phyloP scores from a whole-genome alignment of 2,888 invertebrate genomes.

The Chymomyza caudatula region DNA sequence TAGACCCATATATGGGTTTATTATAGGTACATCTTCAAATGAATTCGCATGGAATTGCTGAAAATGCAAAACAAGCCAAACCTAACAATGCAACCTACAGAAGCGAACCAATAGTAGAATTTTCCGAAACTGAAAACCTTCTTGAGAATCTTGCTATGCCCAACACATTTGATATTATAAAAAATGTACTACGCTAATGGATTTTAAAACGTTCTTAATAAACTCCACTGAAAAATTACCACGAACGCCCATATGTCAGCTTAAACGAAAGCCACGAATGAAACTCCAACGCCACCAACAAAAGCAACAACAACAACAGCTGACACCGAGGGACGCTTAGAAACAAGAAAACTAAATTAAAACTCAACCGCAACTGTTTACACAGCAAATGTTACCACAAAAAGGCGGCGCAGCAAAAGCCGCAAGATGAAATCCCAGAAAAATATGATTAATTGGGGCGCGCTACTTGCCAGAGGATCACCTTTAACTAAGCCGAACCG shows the following conservation, averaged over 20 bases:
- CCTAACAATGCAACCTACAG: too few species aligned
- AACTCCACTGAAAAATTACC: slow-evolving; percentile 64
- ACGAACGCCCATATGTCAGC: slow-evolving; percentile 71
- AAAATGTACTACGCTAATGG: slow-evolving; percentile 25
- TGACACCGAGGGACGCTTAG: slow-evolving; percentile 16
- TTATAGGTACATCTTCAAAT: too few species aligned
- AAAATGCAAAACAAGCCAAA: too few species aligned
- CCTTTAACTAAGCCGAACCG: background rate
- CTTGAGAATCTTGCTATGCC: background rate
- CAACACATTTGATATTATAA: background rate
- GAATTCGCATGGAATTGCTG: too few species aligned
- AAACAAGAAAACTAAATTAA: slow-evolving; percentile 66
- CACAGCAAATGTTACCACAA: slow-evolving; percentile 71
- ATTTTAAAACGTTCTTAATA: slow-evolving; percentile 46
- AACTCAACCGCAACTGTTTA: slow-evolving; percentile 70
- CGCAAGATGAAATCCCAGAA: slow-evolving; percentile 40
- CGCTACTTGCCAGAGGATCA: slow-evolving; percentile 25
- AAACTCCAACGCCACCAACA: background rate
- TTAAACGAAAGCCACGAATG: slow-evolving; percentile 50
- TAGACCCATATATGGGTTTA: too few species aligned
- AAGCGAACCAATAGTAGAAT: too few species aligned
- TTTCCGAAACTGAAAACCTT: background rate
- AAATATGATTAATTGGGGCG: slow-evolving; percentile 60
- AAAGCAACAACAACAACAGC: slow-evolving; percentile 48
- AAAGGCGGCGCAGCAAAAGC: slow-evolving; percentile 45